phyloP scores from a whole-genome alignment of 2,797 vertebrate species.

The Brotula barbata region DNA sequence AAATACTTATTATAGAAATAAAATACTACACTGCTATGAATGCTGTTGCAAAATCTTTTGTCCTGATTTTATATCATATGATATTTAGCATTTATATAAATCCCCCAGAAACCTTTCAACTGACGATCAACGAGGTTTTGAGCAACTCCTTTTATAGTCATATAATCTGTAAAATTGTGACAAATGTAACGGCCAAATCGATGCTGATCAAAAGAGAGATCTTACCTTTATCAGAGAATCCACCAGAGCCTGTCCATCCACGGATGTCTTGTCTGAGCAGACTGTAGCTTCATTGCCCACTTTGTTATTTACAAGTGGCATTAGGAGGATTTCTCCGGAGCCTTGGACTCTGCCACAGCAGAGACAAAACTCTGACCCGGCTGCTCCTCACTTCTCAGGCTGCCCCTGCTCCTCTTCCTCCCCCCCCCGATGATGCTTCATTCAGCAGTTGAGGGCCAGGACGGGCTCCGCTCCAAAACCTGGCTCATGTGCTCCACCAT shows the following conservation, averaged over 20 bases:
- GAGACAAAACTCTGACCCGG: conserved; percentile 49
- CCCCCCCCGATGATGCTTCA: conserved; percentile 54
- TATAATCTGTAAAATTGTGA: no score
- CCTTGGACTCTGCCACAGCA: conserved; percentile 61
- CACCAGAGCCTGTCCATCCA: conserved; percentile 76
- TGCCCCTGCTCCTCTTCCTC: conserved; percentile 42
- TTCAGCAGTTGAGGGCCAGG: conserved; percentile 47
- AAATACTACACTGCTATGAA: not conserved
- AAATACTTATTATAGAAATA: not conserved
- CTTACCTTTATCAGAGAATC: conserved; percentile 82
- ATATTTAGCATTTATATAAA: no score
- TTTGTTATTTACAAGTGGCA: conserved; percentile 82
- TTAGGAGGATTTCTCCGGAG: conserved; percentile 65
- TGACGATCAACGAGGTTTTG: no score
- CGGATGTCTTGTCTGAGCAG: conserved; percentile 60
- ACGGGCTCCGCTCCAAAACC: conserved; percentile 38
- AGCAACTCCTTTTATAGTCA: no score
- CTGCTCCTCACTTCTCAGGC: conserved; percentile 51
- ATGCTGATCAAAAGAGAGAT: not conserved
- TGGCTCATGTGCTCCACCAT: conserved; percentile 11
- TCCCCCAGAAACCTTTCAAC: no score
- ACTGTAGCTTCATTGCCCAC: conserved; percentile 73
- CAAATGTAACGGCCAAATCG: no score
- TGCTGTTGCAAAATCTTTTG: no score
- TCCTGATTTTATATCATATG: no score